Percentiles rank a stretch among this genome's conserved stretches.
These are phyloP conservation scores for Drosophila ambigua DNA, from an alignment of 1,140 invertebrate genomes.

Conservation along the genomic window DNA sequence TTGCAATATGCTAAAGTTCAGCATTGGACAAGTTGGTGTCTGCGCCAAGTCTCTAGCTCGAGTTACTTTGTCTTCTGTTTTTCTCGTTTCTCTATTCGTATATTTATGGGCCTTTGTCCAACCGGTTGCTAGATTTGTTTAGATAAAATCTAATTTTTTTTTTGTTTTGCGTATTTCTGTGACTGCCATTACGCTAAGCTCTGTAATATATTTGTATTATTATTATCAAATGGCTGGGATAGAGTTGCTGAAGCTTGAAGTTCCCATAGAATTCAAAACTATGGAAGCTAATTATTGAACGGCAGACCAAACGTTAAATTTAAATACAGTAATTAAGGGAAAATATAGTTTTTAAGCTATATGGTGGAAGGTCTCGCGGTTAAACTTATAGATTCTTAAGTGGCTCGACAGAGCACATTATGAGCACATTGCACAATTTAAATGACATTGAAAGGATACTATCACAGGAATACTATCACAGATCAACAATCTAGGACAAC, in stretches of 20 bases:
- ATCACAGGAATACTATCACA: too few relatives aligned
- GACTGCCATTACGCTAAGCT: constrained; percentile 17
- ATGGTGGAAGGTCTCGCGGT: too few relatives aligned
- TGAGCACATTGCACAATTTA: too few relatives aligned
- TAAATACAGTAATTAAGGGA: constrained; percentile 9
- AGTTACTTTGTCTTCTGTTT: constrained; percentile 22
- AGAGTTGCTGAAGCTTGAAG: constrained; percentile 53
- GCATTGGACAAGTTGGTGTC: constrained; percentile 43
- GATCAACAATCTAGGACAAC: too few relatives aligned
- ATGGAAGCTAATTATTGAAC: not conserved
- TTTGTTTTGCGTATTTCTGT: constrained; percentile 25
- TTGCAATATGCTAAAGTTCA: constrained; percentile 77
- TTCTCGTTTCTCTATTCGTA: constrained; percentile 21
- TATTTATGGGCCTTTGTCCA: constrained; percentile 49
- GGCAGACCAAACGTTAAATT: constrained; percentile 2
- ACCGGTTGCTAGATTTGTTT: constrained; percentile 66
- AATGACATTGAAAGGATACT: too few relatives aligned
- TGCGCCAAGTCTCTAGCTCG: constrained; percentile 14
- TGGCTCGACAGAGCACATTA: too few relatives aligned
- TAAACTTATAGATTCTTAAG: too few relatives aligned
- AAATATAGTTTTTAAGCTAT: not conserved
- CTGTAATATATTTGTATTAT: constrained; percentile 44
- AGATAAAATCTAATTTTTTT: constrained; percentile 50
- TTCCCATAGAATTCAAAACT: constrained; percentile 16
- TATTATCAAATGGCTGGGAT: constrained; percentile 19